Evolutionary conservation across 2,113 vertebrate genomes (phyloP).

Genomic region (Chauna torquata): DNA sequence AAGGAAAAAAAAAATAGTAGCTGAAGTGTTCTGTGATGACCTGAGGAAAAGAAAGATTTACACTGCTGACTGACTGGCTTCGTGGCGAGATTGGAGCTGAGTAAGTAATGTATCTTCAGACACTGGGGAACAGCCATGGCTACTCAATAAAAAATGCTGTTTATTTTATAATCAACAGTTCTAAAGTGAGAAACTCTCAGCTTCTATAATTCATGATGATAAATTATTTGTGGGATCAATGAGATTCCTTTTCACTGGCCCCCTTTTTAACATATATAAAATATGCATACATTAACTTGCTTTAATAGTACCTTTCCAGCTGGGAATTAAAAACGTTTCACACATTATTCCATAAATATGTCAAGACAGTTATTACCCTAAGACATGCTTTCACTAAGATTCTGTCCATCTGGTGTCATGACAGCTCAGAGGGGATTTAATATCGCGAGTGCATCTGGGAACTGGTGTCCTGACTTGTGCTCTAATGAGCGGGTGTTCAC

Average conservation of each 20-base stretch:
- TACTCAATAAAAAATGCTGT: constrained; percentile 34
- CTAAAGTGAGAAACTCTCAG: neutral
- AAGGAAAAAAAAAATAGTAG: neutral
- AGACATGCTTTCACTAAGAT: neutral
- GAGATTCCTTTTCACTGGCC: neutral
- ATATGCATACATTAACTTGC: neutral
- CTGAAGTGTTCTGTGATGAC: constrained; percentile 6
- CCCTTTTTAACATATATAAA: neutral
- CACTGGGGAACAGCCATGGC: neutral
- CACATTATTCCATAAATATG: neutral
- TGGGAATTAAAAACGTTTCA: constrained; percentile 24
- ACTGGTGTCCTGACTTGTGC: neutral
- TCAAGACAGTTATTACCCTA: neutral
- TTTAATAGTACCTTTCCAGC: neutral
- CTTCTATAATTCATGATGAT: neutral
- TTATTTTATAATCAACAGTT: constrained; percentile 25
- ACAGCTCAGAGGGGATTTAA: constrained; percentile 15
- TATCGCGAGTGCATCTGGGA: neutral
- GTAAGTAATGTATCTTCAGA: neutral
- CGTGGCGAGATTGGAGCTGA: neutral
- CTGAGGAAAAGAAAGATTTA: constrained; percentile 23
- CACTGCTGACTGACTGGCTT: neutral
- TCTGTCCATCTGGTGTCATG: constrained; percentile 34
- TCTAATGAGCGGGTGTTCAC: neutral
- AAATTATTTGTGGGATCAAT: constrained; percentile 32